Conservation (phyloP, 2,888 invertebrate genomes). For the Trissoscelio sp. region DNA sequence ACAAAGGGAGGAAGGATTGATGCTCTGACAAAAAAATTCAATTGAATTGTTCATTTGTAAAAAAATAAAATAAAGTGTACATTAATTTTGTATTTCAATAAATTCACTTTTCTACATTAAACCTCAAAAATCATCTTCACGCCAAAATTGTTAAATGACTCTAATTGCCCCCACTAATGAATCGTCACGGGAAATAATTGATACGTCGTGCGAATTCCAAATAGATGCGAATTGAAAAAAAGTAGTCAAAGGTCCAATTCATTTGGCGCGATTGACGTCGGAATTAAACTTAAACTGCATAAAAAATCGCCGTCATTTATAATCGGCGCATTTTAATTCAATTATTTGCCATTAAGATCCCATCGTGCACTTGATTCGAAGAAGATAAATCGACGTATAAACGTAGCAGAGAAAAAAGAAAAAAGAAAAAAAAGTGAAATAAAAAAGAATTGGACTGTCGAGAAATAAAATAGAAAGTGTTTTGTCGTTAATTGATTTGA, state of each 20-base stretch:
- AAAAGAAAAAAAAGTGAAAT: neutral
- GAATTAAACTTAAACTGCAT: conserved; percentile 5
- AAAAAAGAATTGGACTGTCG: neutral
- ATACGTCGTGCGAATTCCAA: neutral
- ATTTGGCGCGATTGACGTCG: conserved; percentile 4
- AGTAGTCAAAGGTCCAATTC: conserved; percentile 9
- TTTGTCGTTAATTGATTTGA: conserved; percentile 43
- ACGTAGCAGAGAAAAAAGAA: neutral
- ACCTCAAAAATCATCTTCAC: too few relatives aligned
- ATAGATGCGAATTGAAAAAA: neutral
- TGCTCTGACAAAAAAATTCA: too few relatives aligned
- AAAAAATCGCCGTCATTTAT: conserved; percentile 41
- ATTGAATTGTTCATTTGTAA: too few relatives aligned
- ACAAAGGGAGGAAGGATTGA: too few relatives aligned
- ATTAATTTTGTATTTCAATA: too few relatives aligned
- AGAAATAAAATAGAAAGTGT: conserved; percentile 32
- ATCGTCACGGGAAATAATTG: conserved; percentile 6
- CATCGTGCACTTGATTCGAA: conserved; percentile 1
- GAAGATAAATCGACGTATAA: conserved; percentile 34
- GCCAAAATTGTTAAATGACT: too few relatives aligned
- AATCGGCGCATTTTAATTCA: conserved; percentile 28
- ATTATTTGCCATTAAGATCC: conserved; percentile 44
- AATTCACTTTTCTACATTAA: too few relatives aligned
- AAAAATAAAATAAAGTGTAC: too few relatives aligned
- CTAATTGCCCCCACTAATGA: neutral